phyloP scores from a whole-genome alignment of 2,888 invertebrate genomes.

The Eurytoma californica region DNA sequence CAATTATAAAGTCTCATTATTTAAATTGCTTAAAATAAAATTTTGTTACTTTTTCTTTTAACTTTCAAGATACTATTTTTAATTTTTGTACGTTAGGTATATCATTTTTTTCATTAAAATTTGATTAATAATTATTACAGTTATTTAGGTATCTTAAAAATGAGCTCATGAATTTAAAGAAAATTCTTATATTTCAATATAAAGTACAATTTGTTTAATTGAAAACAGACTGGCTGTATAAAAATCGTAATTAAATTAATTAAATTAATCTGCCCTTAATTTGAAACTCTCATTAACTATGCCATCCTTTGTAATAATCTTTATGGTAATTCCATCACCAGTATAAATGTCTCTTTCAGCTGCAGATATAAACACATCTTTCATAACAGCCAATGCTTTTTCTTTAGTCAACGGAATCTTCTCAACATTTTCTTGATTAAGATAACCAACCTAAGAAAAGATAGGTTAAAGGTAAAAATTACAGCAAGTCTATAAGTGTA shows the following conservation, averaged over 20 bases:
- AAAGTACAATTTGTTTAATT: conserved; percentile 47
- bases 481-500: not conserved
- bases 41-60: not conserved
- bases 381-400: conserved; percentile 88
- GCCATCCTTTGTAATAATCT: conserved; percentile 92
- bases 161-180: not conserved
- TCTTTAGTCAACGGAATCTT: conserved; percentile 83
- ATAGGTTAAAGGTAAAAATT: too few relatives aligned
- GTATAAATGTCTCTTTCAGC: conserved; percentile 98
- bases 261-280: conserved; percentile 89
- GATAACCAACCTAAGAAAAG: conserved; percentile 83
- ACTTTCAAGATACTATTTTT: not conserved
- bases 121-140: too few relatives aligned
- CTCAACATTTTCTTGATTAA: conserved; percentile 84
- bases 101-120: too few relatives aligned
- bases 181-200: conserved; percentile 44
- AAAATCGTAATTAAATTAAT: conserved; percentile 12
- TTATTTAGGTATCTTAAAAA: too few relatives aligned
- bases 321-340: conserved; percentile 92
- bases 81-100: not conserved
- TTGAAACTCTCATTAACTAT: conserved; percentile 84
- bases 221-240: conserved; percentile 41
- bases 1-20: conserved; percentile 51
- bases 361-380: conserved; percentile 98
- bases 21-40: conserved; percentile 49